These are phyloP conservation scores for Neodon shergylaensis DNA, from an alignment of 2,113 vertebrate genomes.

Conservation along the genomic window DNA sequence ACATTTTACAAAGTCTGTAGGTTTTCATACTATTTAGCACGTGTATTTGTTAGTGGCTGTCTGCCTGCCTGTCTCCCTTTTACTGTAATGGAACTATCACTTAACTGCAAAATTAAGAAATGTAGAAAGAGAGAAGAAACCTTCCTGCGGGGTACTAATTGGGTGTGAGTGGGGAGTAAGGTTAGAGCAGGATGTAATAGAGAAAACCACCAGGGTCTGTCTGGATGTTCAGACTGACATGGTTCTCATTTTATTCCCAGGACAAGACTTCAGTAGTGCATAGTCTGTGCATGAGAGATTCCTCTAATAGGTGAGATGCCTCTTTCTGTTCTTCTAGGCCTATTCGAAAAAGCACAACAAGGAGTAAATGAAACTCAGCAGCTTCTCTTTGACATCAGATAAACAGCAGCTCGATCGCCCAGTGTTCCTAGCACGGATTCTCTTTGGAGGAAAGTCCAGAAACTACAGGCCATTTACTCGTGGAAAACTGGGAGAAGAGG, in stretches of 20 bases:
- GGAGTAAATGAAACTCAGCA: not conserved
- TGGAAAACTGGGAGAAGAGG: not conserved
- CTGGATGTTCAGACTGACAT: not conserved
- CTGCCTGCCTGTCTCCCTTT: slow-evolving; percentile 30
- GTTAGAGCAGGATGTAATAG: not conserved
- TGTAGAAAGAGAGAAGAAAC: not conserved
- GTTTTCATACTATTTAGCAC: not conserved
- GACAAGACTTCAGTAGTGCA: not conserved
- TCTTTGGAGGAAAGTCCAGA: not conserved
- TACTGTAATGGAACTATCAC: not conserved
- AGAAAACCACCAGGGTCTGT: slow-evolving; percentile 15
- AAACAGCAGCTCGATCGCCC: slow-evolving; percentile 28
- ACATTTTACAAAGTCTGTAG: slow-evolving; percentile 21
- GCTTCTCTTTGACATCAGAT: slow-evolving; percentile 6
- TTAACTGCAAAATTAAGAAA: slow-evolving; percentile 55
- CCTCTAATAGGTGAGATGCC: not conserved
- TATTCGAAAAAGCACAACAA: slow-evolving; percentile 54
- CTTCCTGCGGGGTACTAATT: not conserved
- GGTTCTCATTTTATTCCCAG: slow-evolving; percentile 31
- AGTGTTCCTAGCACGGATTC: slow-evolving; percentile 32
- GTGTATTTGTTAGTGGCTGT: slow-evolving; percentile 8
- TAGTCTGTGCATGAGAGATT: not conserved
- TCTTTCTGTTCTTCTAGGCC: slow-evolving; percentile 56
- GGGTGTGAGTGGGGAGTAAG: not conserved
- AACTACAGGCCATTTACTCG: not conserved